Base-by-base conservation (phyloP, 2,797 vertebrate species). In the Astyanax mexicanus region DNA sequence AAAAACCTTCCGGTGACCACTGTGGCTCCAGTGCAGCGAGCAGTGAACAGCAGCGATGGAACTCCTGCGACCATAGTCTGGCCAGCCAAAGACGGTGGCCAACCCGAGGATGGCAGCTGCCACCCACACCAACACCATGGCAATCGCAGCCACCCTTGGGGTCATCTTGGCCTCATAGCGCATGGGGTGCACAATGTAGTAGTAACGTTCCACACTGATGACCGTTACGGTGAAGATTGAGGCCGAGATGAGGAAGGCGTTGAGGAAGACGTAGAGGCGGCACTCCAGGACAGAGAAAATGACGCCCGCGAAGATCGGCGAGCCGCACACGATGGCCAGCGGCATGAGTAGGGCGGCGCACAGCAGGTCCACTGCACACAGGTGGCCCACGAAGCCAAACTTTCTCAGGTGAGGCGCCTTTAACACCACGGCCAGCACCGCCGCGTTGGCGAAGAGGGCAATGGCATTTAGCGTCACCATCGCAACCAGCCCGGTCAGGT, bases 331-430 rank as follows among this genome's bases (percentile, higher is more conserved):
- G 76, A 98, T 95, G 32, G 95, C 95, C 79, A 98, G 70, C 0
- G 97, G 97, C 96, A 99, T 96, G 81, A 99, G 93, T 55, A 98
- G 94, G 80, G 96, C 91, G 64, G 97, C 96, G 0, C 96, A 96
- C 75, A 99, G 86, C 77, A 99, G 90, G 82, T 97, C 96, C 6
- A 98, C 96, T 0, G 92, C 84, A 1, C 97, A 98, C 37, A 98
- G 94, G 81, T 99, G 96, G 86, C 93, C 93, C 80, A 98, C 95
- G 0, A 97, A 97, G 85, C 93, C 90, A 58, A 95, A 96, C 71
- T 97, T 97, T 78, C 93, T 92, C 82, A 97, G 92, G 52, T 96
- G 94, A 0, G 96, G 93, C 0, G 94, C 94, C 86, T 95, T 96
- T n/a, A 95, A 83, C 44, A 98, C 91, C 42, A 95, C 93, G 0